These are phyloP conservation scores for Rhinichthys klamathensis DNA, from an alignment of 2,113 vertebrate species.

Conservation along the genomic window DNA sequence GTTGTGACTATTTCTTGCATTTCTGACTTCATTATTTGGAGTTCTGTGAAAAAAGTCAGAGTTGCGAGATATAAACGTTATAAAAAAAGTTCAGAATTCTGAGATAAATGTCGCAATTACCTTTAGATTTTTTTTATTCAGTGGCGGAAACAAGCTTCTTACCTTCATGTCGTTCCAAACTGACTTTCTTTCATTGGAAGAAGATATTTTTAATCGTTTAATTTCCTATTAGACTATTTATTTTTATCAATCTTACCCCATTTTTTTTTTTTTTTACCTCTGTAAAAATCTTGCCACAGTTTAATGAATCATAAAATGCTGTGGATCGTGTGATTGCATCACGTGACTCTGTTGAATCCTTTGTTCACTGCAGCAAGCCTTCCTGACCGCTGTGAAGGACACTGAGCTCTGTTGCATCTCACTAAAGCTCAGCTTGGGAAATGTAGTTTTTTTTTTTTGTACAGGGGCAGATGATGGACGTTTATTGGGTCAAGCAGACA, in stretches of 20 bases:
- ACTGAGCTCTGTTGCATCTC: constrained; percentile 8
- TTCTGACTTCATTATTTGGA: no score
- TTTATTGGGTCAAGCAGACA: constrained; percentile 55
- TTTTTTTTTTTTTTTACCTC: not conserved
- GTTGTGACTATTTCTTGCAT: no score
- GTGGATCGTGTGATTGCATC: constrained; percentile 22
- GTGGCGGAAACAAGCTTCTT: no score
- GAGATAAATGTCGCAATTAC: no score
- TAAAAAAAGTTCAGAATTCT: no score
- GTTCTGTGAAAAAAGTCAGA: no score
- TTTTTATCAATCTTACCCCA: not conserved
- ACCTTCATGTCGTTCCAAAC: no score
- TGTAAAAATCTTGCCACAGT: not conserved
- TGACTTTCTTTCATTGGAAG: not conserved
- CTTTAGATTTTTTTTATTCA: no score
- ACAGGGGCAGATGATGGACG: constrained; percentile 45
- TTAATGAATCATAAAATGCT: not conserved
- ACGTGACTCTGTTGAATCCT: constrained; percentile 8
- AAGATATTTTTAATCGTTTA: not conserved
- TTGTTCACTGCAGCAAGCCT: constrained; percentile 26
- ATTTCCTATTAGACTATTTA: not conserved
- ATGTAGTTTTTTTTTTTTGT: constrained; percentile 44
- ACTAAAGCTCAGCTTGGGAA: constrained; percentile 24
- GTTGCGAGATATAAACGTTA: no score
- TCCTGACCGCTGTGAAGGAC: constrained; percentile 54